Base-by-base conservation (phyloP, 2,888 invertebrate species). In the Eretmocerus hayati region DNA sequence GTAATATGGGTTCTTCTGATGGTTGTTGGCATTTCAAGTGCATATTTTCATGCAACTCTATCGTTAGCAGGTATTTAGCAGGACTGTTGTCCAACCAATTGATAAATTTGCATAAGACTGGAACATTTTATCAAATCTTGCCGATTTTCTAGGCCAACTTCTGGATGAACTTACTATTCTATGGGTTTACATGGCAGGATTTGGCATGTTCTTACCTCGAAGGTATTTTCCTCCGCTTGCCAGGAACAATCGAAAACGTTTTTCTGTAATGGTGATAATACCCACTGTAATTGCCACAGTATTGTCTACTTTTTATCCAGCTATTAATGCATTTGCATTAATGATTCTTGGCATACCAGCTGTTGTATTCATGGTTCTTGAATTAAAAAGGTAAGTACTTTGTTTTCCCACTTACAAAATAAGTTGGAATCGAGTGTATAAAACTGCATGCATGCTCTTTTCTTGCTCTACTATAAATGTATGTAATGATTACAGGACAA, bases 1-100 rank as follows among this genome's bases (percentile, higher is more conserved):
- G 64, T 88, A n/a, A 76, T 90, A 33, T 90, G 89, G 88, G 75
- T 82, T n/a, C 70, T 89, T 42, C 70, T 89, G 47, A 84, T 88
- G 74, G 75, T 87, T 32, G 85, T 90, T 42, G 89, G 89, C 5
- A 64, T 87, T 2, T 84, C 85, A 59, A 88, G 88, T 26, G 87
- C 87, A 53, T 90, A 90, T 67, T 90, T 90, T 65, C 90, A 90
- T 72, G 88, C 89, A 5, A 90, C 89, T 3, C 74, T 90, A 26
- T 87, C 87, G 61, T 75, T 89, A 60, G 81, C 87, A 57, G 81
- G 80, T 78, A 68, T n/a, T n/a, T n/a, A n/a, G n/a, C n/a, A n/a
- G n/a, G n/a, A n/a, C n/a, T n/a, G n/a, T n/a, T n/a, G n/a, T n/a
- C n/a, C n/a, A n/a, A n/a, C n/a, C n/a, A n/a, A n/a, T n/a, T n/a